A percentile compares a stretch with the other conserved stretches of the same genome.
Conservation (phyloP, 2,888 invertebrate species). For the Digitonthophagus gazella region DNA sequence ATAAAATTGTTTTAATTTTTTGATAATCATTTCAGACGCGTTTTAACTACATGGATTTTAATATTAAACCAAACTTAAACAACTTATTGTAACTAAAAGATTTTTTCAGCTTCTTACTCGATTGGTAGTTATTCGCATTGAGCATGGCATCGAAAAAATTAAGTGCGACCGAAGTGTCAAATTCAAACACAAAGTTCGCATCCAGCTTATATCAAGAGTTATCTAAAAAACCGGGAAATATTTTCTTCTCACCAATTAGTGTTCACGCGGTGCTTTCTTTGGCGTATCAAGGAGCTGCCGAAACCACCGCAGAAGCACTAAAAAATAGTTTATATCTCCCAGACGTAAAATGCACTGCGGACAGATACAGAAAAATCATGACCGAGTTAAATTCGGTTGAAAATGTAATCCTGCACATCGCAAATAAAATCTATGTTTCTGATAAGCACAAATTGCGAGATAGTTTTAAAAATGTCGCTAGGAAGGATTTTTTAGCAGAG, state of each 20-base stretch:
- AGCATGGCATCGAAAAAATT: constrained; percentile 20
- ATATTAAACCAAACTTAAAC: too few species aligned
- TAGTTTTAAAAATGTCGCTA: constrained; percentile 58
- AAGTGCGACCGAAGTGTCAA: constrained; percentile 33
- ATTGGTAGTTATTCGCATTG: neutral
- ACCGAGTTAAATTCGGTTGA: constrained; percentile 42
- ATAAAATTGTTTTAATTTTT: too few species aligned
- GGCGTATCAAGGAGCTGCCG: constrained; percentile 48
- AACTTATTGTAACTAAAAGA: too few species aligned
- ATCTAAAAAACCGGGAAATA: constrained; percentile 37
- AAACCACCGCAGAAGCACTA: constrained; percentile 43
- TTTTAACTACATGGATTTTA: too few species aligned
- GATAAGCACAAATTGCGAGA: constrained; percentile 55
- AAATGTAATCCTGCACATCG: constrained; percentile 63
- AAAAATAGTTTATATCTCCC: constrained; percentile 35
- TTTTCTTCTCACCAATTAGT: constrained; percentile 51
- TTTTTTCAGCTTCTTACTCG: too few species aligned
- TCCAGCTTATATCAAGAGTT: constrained; percentile 41
- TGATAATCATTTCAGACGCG: too few species aligned
- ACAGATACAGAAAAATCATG: constrained; percentile 38
- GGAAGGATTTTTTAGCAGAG: constrained; percentile 62
- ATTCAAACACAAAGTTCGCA: constrained; percentile 42
- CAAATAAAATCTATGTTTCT: constrained; percentile 67
- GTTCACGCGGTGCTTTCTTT: constrained; percentile 48
- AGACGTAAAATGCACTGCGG: constrained; percentile 34